phyloP scores from a whole-genome alignment of 2,113 vertebrate species.

The Turdus rufiventris region DNA sequence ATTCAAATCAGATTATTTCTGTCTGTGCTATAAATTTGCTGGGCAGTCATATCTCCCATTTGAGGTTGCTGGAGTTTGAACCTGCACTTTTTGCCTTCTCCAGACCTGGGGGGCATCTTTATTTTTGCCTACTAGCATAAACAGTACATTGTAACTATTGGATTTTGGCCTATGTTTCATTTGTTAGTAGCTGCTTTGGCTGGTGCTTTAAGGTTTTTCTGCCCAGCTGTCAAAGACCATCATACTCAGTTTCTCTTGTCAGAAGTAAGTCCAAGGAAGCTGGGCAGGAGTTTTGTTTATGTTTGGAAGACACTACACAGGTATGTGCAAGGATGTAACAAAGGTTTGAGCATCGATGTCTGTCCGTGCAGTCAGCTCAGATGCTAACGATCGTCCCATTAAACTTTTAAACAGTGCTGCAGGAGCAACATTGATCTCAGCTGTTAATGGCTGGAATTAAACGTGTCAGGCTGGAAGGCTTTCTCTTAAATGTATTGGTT shows the following conservation, averaged over 20 bases:
- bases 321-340: neutral
- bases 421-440: constrained; percentile 33
- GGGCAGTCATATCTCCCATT: neutral
- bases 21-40: neutral
- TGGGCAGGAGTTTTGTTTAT: neutral
- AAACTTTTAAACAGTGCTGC: constrained; percentile 53
- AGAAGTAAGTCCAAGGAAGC: neutral
- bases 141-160: neutral
- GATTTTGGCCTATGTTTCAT: neutral
- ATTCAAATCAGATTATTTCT: neutral
- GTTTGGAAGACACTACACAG: neutral
- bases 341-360: neutral
- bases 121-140: neutral
- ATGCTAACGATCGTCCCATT: constrained; percentile 33
- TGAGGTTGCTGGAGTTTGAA: neutral
- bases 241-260: neutral
- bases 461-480: neutral
- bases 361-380: neutral
- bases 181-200: neutral
- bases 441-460: constrained; percentile 9
- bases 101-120: neutral
- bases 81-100: neutral
- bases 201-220: neutral
- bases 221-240: neutral
- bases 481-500: neutral